Percentiles rank a stretch among this genome's conserved stretches.
These are phyloP conservation scores for Pluvialis apricaria DNA, from an alignment of 2,113 vertebrate genomes.

Conservation along the genomic window DNA sequence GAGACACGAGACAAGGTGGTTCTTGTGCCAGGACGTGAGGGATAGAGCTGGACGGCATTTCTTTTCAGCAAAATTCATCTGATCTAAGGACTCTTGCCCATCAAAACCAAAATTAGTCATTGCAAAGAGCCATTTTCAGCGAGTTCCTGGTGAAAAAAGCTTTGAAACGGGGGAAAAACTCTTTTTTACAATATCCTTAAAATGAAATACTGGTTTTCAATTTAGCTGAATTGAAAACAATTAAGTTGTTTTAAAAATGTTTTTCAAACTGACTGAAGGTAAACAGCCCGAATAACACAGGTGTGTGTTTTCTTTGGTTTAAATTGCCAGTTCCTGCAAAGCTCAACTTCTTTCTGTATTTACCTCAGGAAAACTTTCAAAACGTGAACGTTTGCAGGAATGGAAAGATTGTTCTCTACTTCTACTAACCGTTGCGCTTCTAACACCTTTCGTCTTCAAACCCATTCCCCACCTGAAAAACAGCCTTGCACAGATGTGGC, in stretches of 20 bases:
- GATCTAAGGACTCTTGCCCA: background rate
- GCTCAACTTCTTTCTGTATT: background rate
- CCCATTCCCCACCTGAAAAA: background rate
- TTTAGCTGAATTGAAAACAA: too few species aligned
- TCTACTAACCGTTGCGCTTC: background rate
- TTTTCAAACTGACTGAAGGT: background rate
- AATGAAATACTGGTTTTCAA: background rate
- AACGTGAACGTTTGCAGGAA: background rate
- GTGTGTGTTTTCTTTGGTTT: background rate
- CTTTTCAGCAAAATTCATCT: background rate
- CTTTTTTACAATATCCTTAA: background rate
- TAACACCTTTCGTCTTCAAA: background rate
- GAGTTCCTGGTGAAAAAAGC: background rate
- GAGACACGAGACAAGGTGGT: background rate
- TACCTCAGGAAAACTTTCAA: background rate
- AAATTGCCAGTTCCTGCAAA: background rate
- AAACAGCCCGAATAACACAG: background rate
- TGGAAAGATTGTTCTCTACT: background rate
- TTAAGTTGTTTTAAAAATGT: background rate
- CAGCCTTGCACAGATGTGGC: background rate
- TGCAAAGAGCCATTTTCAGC: background rate
- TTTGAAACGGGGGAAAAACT: background rate
- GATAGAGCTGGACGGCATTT: background rate
- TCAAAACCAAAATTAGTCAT: background rate
- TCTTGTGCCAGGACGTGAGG: accelerated